Evolutionary conservation across 2,113 vertebrate genomes (phyloP).

Genomic region (Lanius collurio): DNA sequence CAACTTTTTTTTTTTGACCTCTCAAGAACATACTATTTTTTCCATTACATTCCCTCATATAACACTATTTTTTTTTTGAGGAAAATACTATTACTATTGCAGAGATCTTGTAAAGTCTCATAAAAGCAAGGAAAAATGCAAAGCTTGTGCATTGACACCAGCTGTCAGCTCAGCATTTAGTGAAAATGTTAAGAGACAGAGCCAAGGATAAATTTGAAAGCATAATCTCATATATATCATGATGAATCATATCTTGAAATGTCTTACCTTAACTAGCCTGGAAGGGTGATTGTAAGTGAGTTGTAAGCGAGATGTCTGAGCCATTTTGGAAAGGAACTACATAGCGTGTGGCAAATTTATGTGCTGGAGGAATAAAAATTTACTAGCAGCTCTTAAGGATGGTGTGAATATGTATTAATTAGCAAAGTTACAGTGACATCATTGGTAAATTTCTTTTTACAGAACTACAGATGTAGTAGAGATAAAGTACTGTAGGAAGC

Average conservation of each 20-base stretch:
- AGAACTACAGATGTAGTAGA: not conserved
- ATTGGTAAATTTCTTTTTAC: not conserved
- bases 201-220: conserved; percentile 58
- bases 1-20: not conserved
- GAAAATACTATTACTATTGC: not conserved
- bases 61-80: not conserved
- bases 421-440: not conserved
- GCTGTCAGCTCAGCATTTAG: conserved; percentile 64
- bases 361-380: conserved; percentile 32
- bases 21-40: not conserved
- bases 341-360: conserved; percentile 3
- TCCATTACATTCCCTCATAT: not conserved
- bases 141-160: conserved; percentile 25
- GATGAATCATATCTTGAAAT: conserved; percentile 51
- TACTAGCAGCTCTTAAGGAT: conserved; percentile 22
- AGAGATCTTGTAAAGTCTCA: not conserved
- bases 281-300: not conserved
- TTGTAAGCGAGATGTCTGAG: not conserved
- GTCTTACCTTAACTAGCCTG: conserved; percentile 41
- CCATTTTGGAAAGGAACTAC: conserved; percentile 25
- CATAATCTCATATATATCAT: conserved; percentile 55
- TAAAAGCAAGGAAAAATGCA: not conserved
- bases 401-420: conserved; percentile 9
- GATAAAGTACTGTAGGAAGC: not conserved
- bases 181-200: conserved; percentile 52